Base-by-base conservation (phyloP, 2,797 vertebrate genomes). In the Knipowitschia caucasica region DNA sequence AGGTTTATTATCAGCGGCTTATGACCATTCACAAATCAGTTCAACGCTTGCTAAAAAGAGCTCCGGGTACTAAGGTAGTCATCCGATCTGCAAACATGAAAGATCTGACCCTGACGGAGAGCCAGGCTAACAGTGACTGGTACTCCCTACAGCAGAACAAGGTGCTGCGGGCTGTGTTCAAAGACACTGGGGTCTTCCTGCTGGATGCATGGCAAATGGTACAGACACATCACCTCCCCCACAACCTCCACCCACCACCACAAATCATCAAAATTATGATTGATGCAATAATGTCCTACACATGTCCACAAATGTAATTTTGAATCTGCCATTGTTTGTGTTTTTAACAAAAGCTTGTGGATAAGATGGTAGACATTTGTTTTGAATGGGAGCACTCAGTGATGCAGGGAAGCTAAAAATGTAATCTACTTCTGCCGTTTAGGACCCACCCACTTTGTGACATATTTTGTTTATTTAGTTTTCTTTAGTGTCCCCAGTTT, bases 171-270 rank as follows among this genome's bases (percentile, higher is more conserved):
- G 87, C 87, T 55, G 89, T 97, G 90, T 98, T 98, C 82, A 89
- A 78, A 75, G 90, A 90, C 56, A 64, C 93, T 43, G 88, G 91
- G 1, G 91, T 97, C 24, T 79, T 82, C 49, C 84, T 95, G 50
- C 88, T 98, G 50, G 94, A 98, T 35, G 94, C 94, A 29, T 98
- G 95, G 95, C 94, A 96, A 69, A 98, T 98, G 95, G 89, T 78
- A 0, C 49, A 95, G 27, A 94, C 94, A 29, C 94, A 97, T 72
- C 75, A 91, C 54, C 87, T 91, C 31, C 94, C 94, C 0, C 93
- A 98, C 64, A 86, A 77, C 33, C 80, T 98, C 50, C 95, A 98
- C 56, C 95, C 95, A 15, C 73, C 86, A 23, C 88, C 88, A 34
- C 44, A 92, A 7, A 95, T 98, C 36, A 80, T 98, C 44, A 94